Evolutionary conservation across 30 jellyfish, hydroid and myxozoan genomes (phyloP), one percentile per base, ranked within the genome.

Genomic region (Aurelia sp.): DNA sequence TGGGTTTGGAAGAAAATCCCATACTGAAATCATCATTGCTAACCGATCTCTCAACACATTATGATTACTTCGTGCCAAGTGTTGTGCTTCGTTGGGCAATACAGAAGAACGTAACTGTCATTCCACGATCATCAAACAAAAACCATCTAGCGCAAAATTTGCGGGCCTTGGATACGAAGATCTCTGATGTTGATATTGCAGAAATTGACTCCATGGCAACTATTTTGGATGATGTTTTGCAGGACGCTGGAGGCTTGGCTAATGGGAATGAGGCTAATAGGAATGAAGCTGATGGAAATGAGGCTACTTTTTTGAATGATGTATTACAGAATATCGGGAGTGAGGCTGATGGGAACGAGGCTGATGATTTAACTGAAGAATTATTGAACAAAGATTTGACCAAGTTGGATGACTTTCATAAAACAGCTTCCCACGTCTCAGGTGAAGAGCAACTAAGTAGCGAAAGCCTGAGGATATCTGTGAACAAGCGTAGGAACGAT

Each of bases 31-130:
- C 96, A 44, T 97, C 95, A 13, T 75, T 89, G 47, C 85, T 94
- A 58, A 88, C 97, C 33, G 96, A 86, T 53, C 74, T 94, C 62
- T 90, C 97, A 47, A 95, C 91, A 21, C 97, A 94, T 75, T 89
- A 94, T 70, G 99, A 94, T 66, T 94, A 94, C 66, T 92, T 94
- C 30, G 92, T 79, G 33, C 79, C 99, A 4, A 97, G 92, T 79
- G 96, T 94, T 62, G 93, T 89, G 12, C 76, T 94, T 40, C 66
- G 99, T 17, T 94, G 97, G 97, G 99, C 99, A 65, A 83, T 94
- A 16, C 99, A 94, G 71, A 85, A 74, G 9, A 89, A 94, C 59
- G 97, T 94, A 50, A 94, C 99, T 17, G 96, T 89, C 70, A 94
- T 94, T 16, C 97, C 97, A 30, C 82, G 98, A 35, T 81, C 98